Conservation (phyloP, 2,888 invertebrate genomes). For the Rotaria magnacalcarata region DNA sequence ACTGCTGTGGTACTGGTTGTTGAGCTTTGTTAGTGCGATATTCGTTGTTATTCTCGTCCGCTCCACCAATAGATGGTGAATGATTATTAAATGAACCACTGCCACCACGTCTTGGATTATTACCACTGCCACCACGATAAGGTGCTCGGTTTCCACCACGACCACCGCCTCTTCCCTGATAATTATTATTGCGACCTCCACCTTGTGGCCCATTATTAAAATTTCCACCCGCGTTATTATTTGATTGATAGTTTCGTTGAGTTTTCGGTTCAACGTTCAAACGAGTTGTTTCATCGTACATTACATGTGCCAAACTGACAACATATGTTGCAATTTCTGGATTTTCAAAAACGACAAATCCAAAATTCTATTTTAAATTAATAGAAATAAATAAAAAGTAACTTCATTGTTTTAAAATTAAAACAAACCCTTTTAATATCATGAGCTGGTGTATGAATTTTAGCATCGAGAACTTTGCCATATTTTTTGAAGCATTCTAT, state of each 20-base stretch:
- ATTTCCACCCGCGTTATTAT: not conserved
- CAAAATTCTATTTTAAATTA: not conserved
- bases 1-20: not conserved
- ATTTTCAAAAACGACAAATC: slow-evolving; percentile 7
- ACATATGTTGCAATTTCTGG: not conserved
- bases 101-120: not conserved
- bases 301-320: not conserved
- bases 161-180: not conserved
- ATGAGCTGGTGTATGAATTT: not conserved
- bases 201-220: not conserved
- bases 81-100: not conserved
- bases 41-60: not conserved
- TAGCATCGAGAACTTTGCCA: slow-evolving; percentile 2
- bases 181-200: not conserved
- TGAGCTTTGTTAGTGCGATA: not conserved
- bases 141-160: not conserved
- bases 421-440: not conserved
- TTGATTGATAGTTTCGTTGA: not conserved
- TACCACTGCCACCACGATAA: not conserved
- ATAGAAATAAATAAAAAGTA: not conserved
- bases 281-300: not conserved
- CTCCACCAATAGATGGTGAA: not conserved
- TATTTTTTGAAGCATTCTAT: not conserved
- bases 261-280: slow-evolving; percentile 16
- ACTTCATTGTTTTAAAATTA: not conserved